phyloP scores from a whole-genome alignment of 2,797 vertebrate genomes.

The Dromococcyx pavoninus region DNA sequence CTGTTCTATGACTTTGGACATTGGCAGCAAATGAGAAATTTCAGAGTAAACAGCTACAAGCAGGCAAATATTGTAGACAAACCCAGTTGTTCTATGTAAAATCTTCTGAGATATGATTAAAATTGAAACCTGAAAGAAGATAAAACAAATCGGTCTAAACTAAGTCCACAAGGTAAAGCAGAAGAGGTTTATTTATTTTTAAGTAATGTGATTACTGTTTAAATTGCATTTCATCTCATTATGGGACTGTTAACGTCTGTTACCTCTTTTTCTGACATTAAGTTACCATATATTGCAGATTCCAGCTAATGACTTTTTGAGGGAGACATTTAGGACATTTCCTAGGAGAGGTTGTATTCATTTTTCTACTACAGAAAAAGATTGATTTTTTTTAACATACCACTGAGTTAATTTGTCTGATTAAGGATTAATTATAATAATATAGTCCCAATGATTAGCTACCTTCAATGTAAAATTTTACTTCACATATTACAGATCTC shows the following conservation, averaged over 20 bases:
- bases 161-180: slow-evolving; percentile 57
- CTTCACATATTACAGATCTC: background rate
- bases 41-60: slow-evolving; percentile 22
- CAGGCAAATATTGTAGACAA: slow-evolving; percentile 26
- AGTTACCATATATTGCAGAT: slow-evolving; percentile 37
- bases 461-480: background rate
- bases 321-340: slow-evolving; percentile 58
- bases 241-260: slow-evolving; percentile 53
- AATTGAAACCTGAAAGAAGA: slow-evolving; percentile 52
- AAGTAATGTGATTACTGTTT: slow-evolving; percentile 51
- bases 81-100: slow-evolving; percentile 20
- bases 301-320: slow-evolving; percentile 60
- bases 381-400: background rate
- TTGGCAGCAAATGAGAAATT: slow-evolving; percentile 41
- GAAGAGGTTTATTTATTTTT: slow-evolving; percentile 54
- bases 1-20: background rate
- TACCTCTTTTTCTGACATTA: slow-evolving; percentile 65
- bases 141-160: slow-evolving; percentile 45
- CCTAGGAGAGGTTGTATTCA: slow-evolving; percentile 41
- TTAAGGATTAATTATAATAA: slow-evolving; percentile 51
- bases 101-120: slow-evolving; percentile 53
- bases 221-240: slow-evolving; percentile 64
- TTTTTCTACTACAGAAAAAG: slow-evolving; percentile 22
- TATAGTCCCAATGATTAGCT: background rate
- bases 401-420: slow-evolving; percentile 30